Conservation (phyloP, 2,113 vertebrate genomes). For the Leucopsar rothschildi region DNA sequence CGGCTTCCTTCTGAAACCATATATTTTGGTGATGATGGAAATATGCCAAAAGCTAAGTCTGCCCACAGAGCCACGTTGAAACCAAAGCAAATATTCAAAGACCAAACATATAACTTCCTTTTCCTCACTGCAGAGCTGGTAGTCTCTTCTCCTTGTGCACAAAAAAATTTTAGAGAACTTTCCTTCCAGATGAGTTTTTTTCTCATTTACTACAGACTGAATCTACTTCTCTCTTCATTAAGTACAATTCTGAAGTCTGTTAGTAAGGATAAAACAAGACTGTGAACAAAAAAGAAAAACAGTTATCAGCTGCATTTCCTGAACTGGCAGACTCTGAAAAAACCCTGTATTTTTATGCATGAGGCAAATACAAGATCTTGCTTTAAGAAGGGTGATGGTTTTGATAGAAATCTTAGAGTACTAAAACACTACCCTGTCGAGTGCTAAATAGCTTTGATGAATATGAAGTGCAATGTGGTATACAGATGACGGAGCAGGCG, state of each 20-base stretch:
- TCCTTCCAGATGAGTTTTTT: neutral
- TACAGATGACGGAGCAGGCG: constrained; percentile 11
- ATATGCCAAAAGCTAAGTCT: neutral
- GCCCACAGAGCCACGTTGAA: neutral
- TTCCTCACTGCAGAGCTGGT: neutral
- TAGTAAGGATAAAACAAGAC: neutral
- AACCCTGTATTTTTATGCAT: neutral
- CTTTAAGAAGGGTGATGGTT: neutral
- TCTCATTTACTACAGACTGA: neutral
- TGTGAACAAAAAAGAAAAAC: neutral
- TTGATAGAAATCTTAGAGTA: constrained; percentile 27
- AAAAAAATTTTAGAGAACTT: neutral
- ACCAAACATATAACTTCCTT: neutral
- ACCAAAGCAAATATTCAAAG: neutral
- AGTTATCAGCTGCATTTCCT: neutral
- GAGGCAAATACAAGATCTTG: neutral
- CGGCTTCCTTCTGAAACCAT: neutral
- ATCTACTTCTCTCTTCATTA: neutral
- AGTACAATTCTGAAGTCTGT: neutral
- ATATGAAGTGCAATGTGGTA: constrained; percentile 32
- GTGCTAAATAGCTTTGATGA: constrained; percentile 7
- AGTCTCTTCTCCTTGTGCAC: neutral
- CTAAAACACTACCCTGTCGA: neutral
- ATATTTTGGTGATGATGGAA: neutral
- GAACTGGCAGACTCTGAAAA: neutral